These are phyloP conservation scores for Platycercus adscitus DNA, from an alignment of 2,113 vertebrate genomes.

Conservation along the genomic window DNA sequence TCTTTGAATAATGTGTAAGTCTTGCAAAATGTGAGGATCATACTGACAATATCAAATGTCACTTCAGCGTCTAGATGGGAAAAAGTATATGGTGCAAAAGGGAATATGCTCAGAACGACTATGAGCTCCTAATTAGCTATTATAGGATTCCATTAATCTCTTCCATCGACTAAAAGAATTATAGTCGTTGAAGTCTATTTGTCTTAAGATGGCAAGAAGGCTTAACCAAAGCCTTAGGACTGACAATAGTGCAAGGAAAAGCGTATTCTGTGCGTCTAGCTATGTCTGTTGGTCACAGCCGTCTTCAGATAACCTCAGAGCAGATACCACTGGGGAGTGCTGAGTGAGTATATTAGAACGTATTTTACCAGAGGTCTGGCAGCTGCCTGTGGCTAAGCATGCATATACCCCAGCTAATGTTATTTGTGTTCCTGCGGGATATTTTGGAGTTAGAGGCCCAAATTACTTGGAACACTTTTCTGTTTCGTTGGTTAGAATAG, in stretches of 20 bases:
- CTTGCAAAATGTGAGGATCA: neutral
- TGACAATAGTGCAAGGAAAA: neutral
- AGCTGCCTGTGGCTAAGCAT: neutral
- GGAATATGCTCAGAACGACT: neutral
- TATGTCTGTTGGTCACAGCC: neutral
- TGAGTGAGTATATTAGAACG: neutral
- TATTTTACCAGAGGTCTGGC: neutral
- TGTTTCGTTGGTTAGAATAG: neutral
- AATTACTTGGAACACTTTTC: neutral
- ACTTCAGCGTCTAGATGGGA: neutral
- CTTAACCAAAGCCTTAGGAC: slow-evolving; percentile 31
- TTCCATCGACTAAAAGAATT: slow-evolving; percentile 46
- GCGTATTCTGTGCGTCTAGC: neutral
- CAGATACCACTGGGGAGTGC: neutral
- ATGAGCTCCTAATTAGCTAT: slow-evolving; percentile 55
- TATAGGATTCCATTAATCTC: slow-evolving; percentile 65
- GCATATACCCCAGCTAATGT: neutral
- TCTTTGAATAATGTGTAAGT: slow-evolving; percentile 1
- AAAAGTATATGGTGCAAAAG: slow-evolving; percentile 38
- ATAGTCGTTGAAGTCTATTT: slow-evolving; percentile 22
- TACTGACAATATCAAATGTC: slow-evolving; percentile 13
- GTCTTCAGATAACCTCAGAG: neutral
- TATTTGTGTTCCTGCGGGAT: neutral
- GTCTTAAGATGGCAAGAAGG: slow-evolving; percentile 56
- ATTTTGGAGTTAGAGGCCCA: neutral